A percentile compares a stretch with the other conserved stretches of the same genome.
phyloP scores from a whole-genome alignment of 2,888 invertebrate genomes.

The Pilophorus perplexus region DNA sequence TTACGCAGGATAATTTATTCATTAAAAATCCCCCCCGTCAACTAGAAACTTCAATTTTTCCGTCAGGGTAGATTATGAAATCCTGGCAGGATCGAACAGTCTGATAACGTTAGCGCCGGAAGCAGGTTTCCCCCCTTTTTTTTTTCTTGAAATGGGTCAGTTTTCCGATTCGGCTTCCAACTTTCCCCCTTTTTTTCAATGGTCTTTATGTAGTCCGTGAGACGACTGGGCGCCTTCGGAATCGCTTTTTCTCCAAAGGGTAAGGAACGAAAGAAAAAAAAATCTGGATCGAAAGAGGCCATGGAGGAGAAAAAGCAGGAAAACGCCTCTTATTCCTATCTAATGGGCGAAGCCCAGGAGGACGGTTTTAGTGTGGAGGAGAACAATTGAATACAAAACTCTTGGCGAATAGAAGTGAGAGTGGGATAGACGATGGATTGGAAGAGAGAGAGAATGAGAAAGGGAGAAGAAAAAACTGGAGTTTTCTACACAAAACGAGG shows the following conservation, averaged over 20 bases:
- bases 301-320: no score
- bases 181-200: neutral
- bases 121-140: no score
- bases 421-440: neutral
- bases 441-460: neutral
- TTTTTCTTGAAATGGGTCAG: neutral
- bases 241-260: neutral
- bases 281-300: no score
- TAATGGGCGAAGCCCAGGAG: conserved; percentile 17
- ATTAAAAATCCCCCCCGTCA: no score
- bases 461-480: conserved; percentile 8
- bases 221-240: conserved; percentile 12
- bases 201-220: neutral
- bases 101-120: no score
- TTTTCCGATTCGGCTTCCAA: neutral
- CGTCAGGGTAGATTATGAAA: no score
- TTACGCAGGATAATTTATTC: no score
- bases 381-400: conserved; percentile 36
- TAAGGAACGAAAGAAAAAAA: no score
- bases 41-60: no score
- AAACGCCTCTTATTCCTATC: conserved; percentile 30
- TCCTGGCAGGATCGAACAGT: no score
- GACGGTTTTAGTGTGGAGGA: conserved; percentile 24
- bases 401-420: conserved; percentile 2
- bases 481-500: neutral